Percentiles rank a stretch among this genome's conserved stretches.
Evolutionary conservation across 1,140 invertebrate species (phyloP).

Genomic region (Delia radicum): DNA sequence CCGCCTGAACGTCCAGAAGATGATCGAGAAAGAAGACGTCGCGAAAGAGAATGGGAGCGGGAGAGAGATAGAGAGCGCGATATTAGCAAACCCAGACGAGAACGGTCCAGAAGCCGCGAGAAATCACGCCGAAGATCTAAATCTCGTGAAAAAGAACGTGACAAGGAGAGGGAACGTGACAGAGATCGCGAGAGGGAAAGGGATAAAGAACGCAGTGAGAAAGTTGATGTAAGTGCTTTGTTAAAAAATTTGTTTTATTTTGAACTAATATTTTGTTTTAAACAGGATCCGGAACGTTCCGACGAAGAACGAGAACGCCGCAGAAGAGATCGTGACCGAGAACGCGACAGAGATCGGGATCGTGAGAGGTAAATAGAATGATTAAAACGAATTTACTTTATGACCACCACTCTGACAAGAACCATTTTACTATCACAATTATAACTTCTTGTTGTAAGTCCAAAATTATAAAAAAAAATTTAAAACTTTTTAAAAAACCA

Average conservation of each 20-base stretch:
- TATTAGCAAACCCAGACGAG: constrained; percentile 52
- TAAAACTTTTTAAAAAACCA: too few relatives aligned
- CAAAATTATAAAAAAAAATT: too few relatives aligned
- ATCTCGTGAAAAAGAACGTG: constrained; percentile 56
- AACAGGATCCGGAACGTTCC: constrained; percentile 25
- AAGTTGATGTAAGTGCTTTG: constrained; percentile 34
- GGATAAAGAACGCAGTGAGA: constrained; percentile 37
- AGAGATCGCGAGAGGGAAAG: constrained; percentile 43
- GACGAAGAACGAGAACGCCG: constrained; percentile 34
- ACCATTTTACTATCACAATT: too few relatives aligned
- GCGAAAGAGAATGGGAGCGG: constrained; percentile 32
- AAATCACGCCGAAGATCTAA: constrained; percentile 60
- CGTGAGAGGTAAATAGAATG: constrained; percentile 34
- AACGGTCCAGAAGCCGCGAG: constrained; percentile 59
- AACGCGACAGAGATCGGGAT: constrained; percentile 54
- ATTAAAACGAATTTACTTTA: too few relatives aligned
- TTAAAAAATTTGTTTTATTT: neutral
- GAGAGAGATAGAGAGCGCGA: constrained; percentile 57
- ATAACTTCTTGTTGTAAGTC: too few relatives aligned
- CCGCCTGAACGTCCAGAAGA: constrained; percentile 22
- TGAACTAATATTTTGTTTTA: neutral
- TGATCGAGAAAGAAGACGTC: constrained; percentile 35
- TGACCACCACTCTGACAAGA: too few relatives aligned
- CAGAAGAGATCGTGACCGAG: constrained; percentile 53
- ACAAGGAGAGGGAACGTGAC: constrained; percentile 50